A percentile compares a stretch with the other conserved stretches of the same genome.
Evolutionary conservation across 1,140 invertebrate species (phyloP).

Genomic region (Vanessa tameamea): DNA sequence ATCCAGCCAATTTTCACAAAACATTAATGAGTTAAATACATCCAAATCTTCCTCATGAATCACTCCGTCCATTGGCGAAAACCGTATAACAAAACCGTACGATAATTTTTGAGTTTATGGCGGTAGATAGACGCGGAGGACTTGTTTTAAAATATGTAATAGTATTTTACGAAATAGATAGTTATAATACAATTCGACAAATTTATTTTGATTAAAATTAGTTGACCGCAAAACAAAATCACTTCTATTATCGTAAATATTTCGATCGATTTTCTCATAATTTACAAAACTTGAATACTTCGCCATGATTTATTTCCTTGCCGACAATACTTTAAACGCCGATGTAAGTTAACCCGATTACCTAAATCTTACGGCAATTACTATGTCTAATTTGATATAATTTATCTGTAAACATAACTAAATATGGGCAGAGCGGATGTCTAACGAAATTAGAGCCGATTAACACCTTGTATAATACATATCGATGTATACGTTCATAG

Average conservation of each 20-base stretch:
- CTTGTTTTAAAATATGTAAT: too few species aligned
- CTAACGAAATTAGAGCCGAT: constrained; percentile 53
- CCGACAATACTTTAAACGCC: constrained; percentile 39
- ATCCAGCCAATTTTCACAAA: too few species aligned
- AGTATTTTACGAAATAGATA: too few species aligned
- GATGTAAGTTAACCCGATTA: constrained; percentile 18
- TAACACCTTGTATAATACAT: constrained; percentile 39
- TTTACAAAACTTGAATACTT: constrained; percentile 22
- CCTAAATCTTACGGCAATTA: constrained; percentile 34
- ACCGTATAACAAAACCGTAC: too few species aligned
- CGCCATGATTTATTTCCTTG: constrained; percentile 40
- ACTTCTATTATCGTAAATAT: neutral
- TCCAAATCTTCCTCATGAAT: too few species aligned
- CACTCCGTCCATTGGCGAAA: too few species aligned
- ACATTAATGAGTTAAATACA: too few species aligned
- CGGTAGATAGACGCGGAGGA: too few species aligned
- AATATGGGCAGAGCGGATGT: constrained; percentile 33
- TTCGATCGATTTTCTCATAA: neutral
- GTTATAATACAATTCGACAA: too few species aligned
- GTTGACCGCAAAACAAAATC: neutral
- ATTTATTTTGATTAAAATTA: too few species aligned
- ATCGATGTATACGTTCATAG: constrained; percentile 28
- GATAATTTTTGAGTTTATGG: too few species aligned
- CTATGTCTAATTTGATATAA: constrained; percentile 42
- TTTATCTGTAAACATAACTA: constrained; percentile 44